Evolutionary conservation across 2,797 vertebrate species (phyloP).

Genomic region (Cryptoblepharus egeriae): DNA sequence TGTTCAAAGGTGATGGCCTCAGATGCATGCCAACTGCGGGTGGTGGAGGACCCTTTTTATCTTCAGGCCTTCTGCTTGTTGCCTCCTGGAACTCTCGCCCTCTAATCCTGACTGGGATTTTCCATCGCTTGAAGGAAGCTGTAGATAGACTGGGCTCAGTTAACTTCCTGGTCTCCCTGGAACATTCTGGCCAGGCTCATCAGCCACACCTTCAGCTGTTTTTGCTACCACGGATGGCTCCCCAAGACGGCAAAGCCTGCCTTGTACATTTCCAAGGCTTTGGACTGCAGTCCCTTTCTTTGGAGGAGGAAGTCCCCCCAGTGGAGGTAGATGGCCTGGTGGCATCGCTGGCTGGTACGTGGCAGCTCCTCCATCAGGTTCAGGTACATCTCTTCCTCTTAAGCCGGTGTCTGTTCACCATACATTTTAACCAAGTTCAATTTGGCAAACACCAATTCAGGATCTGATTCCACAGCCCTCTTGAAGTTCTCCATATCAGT

Average conservation of each 20-base stretch:
- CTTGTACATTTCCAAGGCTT: background rate
- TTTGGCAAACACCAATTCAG: accelerated
- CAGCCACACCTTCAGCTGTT: accelerated
- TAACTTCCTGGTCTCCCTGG: accelerated
- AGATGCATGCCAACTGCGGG: no score
- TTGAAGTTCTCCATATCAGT: background rate
- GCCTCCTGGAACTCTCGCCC: no score
- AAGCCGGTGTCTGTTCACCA: background rate
- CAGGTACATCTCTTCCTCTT: constrained; percentile 12
- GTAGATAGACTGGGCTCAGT: accelerated
- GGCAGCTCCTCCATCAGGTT: background rate
- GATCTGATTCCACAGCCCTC: background rate
- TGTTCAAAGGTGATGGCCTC: no score
- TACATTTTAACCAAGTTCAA: constrained; percentile 9
- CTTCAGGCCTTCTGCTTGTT: accelerated
- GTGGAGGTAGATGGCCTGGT: constrained; percentile 18
- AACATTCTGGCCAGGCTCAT: accelerated
- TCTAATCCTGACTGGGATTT: accelerated
- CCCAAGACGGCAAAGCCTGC: background rate
- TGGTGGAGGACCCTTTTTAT: accelerated
- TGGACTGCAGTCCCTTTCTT: background rate
- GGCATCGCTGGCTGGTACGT: background rate
- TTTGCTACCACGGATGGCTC: background rate
- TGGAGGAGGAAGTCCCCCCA: constrained; percentile 28
- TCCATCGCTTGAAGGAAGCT: accelerated